phyloP scores from a whole-genome alignment of 2,888 invertebrate genomes.

The Eupithecia centaureata region DNA sequence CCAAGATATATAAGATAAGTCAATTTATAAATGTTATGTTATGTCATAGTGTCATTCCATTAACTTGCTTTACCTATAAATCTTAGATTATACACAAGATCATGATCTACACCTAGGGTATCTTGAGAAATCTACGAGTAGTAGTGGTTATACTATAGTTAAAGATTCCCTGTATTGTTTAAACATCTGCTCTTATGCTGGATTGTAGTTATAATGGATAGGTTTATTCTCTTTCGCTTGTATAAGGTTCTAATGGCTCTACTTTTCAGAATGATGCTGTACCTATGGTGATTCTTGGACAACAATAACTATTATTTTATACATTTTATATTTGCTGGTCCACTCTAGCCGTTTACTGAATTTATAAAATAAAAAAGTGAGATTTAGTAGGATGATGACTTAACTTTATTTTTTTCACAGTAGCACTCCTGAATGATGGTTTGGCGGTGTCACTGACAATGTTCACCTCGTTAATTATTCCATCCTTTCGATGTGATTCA shows the following conservation, averaged over 20 bases:
- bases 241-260: background rate
- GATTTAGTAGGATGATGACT: background rate
- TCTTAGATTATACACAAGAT: background rate
- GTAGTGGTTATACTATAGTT: background rate
- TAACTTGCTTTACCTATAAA: background rate
- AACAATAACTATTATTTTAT: background rate
- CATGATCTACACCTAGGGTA: background rate
- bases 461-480: slow-evolving; percentile 61
- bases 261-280: background rate
- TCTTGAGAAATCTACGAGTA: background rate
- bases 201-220: background rate
- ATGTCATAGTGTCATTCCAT: too few relatives aligned
- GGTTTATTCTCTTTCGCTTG: background rate
- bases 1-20: too few relatives aligned
- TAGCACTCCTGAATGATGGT: slow-evolving; percentile 54
- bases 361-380: background rate
- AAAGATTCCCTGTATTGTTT: background rate
- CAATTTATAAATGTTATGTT: too few relatives aligned
- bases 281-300: background rate
- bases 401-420: slow-evolving; percentile 17
- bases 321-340: background rate
- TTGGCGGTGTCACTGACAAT: slow-evolving; percentile 60
- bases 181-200: too few relatives aligned
- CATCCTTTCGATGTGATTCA: slow-evolving; percentile 54
- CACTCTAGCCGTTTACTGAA: background rate